Percentiles rank a stretch among this genome's conserved stretches.
Conservation (phyloP, 2,797 vertebrate species). For the Echiichthys vipera region DNA sequence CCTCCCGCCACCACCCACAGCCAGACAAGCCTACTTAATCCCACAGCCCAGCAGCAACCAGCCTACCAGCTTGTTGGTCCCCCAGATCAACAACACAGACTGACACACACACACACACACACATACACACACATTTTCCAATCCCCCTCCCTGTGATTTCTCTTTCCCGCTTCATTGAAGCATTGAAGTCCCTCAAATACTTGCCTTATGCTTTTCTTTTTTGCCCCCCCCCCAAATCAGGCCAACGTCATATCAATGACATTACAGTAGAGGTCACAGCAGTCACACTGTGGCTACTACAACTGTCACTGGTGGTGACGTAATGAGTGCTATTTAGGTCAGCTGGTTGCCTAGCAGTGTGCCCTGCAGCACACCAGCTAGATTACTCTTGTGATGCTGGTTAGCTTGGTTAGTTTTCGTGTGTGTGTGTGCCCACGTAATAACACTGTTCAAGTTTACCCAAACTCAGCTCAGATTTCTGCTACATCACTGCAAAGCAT, state of each 20-base stretch:
- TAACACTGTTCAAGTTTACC: slow-evolving; percentile 40
- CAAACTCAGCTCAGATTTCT: slow-evolving; percentile 14
- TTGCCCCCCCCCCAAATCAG: not conserved
- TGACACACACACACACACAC: slow-evolving; percentile 45
- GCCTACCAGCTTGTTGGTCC: slow-evolving; percentile 78
- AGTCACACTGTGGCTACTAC: slow-evolving; percentile 73
- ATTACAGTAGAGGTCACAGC: slow-evolving; percentile 75
- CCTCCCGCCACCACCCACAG: slow-evolving; percentile 74
- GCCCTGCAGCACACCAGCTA: slow-evolving; percentile 73
- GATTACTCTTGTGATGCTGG: slow-evolving; percentile 66
- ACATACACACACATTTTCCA: slow-evolving; percentile 40
- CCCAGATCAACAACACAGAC: slow-evolving; percentile 77
- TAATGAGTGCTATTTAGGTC: slow-evolving; percentile 83
- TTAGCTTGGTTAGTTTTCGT: slow-evolving; percentile 58
- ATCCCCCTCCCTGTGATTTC: slow-evolving; percentile 45
- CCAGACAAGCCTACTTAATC: slow-evolving; percentile 86
- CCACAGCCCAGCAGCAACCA: slow-evolving; percentile 78
- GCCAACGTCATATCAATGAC: slow-evolving; percentile 55
- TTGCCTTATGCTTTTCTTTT: not conserved
- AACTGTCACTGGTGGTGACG: slow-evolving; percentile 74
- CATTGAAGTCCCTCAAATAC: slow-evolving; percentile 28
- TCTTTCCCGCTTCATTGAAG: slow-evolving; percentile 42
- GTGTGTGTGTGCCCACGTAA: no score
- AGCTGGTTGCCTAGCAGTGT: slow-evolving; percentile 82
- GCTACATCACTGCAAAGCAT: slow-evolving; percentile 10